Conservation (phyloP, 2,797 vertebrate species). For the Spea hammondii region DNA sequence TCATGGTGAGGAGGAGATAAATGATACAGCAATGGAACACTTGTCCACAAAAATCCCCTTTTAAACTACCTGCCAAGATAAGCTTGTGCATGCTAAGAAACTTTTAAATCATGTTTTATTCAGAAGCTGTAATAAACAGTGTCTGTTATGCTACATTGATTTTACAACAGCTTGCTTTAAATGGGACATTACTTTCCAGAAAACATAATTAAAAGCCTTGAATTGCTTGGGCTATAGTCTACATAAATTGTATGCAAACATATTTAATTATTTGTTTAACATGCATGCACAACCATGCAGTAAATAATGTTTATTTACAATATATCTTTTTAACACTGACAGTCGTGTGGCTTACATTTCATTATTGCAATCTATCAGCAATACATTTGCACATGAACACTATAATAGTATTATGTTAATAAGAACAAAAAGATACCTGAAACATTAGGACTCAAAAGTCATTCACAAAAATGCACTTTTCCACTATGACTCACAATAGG, state of each 20-base stretch:
- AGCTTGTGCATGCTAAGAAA: neutral
- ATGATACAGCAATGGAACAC: too few relatives aligned
- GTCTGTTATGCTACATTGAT: slow-evolving; percentile 7
- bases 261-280: neutral
- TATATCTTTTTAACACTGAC: neutral
- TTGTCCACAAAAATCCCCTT: too few relatives aligned
- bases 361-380: too few relatives aligned
- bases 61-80: neutral
- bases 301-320: too few relatives aligned
- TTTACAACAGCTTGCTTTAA: slow-evolving; percentile 13
- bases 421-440: too few relatives aligned
- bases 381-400: too few relatives aligned
- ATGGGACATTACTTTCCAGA: neutral
- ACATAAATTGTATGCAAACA: neutral
- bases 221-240: neutral
- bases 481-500: too few relatives aligned
- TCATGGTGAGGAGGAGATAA: too few relatives aligned
- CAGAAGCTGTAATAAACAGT: slow-evolving; percentile 13
- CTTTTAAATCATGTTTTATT: slow-evolving; percentile 30
- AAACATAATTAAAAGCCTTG: slow-evolving; percentile 18
- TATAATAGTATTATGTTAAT: too few relatives aligned
- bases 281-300: too few relatives aligned
- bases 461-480: too few relatives aligned
- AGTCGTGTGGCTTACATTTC: neutral
- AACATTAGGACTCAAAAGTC: too few relatives aligned